Evolutionary conservation across 2,113 vertebrate species (phyloP).

Genomic region (Narcine bancroftii): DNA sequence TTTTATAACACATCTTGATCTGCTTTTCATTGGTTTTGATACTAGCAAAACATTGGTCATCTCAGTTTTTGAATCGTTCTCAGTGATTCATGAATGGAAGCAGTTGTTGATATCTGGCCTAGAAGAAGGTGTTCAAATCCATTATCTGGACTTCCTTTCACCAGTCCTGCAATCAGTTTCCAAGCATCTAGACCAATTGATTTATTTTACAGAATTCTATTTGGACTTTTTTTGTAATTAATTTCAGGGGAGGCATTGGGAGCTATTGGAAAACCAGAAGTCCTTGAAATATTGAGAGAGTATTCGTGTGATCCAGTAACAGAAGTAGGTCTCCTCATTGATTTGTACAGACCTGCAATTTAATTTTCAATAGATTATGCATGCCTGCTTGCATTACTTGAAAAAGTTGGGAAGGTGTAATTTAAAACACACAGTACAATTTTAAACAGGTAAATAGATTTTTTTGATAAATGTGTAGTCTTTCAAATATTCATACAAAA

Average conservation of each 20-base stretch:
- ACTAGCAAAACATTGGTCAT: neutral
- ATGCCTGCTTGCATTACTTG: neutral
- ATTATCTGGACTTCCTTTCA: neutral
- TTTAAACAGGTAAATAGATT: too few species aligned
- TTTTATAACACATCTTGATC: neutral
- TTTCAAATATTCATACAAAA: too few species aligned
- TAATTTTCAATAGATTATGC: neutral
- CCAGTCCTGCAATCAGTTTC: neutral
- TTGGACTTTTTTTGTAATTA: neutral
- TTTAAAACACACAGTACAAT: neutral
- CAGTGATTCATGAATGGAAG: neutral
- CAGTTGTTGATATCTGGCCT: neutral
- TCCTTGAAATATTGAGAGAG: conserved; percentile 70
- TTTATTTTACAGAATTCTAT: neutral
- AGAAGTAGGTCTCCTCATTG: conserved; percentile 55
- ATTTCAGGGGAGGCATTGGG: conserved; percentile 83
- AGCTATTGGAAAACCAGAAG: conserved; percentile 72
- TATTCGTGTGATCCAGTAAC: conserved; percentile 72
- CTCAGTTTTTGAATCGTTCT: neutral
- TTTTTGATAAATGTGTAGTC: too few species aligned
- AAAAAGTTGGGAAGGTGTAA: neutral
- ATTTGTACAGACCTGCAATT: neutral
- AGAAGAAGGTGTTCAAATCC: neutral
- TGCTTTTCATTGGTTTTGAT: neutral
- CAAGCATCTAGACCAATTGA: neutral